Conservation (phyloP, 2,113 vertebrate species). For the Thamnophis sirtalis region DNA sequence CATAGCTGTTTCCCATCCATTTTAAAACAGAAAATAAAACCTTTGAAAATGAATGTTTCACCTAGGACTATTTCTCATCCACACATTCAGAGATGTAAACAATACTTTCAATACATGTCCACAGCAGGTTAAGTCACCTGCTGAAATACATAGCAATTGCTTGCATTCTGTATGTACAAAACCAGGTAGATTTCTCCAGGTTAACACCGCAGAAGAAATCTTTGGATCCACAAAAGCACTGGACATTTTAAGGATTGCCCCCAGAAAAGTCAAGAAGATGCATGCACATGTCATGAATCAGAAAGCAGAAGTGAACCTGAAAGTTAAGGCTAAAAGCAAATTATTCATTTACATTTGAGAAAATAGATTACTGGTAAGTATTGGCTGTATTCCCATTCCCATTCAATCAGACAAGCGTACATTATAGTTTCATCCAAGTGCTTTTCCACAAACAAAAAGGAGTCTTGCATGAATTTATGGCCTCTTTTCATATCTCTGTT, state of each 20-base stretch:
- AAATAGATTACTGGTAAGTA: not conserved
- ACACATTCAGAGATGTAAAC: not conserved
- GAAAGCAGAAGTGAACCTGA: not conserved
- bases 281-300: not conserved
- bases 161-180: not conserved
- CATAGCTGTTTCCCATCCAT: not conserved
- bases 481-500: not conserved
- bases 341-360: not conserved
- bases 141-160: not conserved
- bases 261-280: not conserved
- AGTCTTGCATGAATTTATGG: not conserved
- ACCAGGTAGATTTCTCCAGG: not conserved
- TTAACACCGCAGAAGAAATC: not conserved
- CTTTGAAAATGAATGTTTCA: not conserved
- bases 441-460: accelerated
- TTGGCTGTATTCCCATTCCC: no score
- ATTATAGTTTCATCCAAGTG: no score
- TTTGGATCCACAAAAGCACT: not conserved
- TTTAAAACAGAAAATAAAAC: not conserved
- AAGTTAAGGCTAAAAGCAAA: not conserved
- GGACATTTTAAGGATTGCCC: not conserved
- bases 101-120: not conserved
- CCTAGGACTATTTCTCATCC: not conserved
- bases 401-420: not conserved
- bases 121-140: not conserved